Evolutionary conservation across 2,888 invertebrate genomes (phyloP).

Genomic region (Himalopsyche tibetana): DNA sequence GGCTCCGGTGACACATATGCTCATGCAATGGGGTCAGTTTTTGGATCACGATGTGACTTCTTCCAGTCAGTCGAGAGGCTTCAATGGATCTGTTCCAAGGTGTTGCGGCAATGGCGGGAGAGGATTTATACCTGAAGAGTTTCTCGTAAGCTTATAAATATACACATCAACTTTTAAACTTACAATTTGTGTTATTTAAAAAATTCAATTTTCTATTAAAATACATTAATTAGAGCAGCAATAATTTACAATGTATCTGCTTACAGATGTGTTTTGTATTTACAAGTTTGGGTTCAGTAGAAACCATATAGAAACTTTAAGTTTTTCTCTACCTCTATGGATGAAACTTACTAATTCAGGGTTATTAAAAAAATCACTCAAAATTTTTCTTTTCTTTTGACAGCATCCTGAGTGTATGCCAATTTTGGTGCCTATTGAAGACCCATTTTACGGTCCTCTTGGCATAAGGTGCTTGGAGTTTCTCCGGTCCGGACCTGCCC

Average conservation of each 20-base stretch:
- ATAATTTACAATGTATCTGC: not conserved
- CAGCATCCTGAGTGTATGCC: slow-evolving; percentile 92
- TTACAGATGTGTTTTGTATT: not conserved
- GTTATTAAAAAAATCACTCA: slow-evolving; percentile 65
- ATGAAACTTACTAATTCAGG: not conserved
- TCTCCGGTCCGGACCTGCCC: slow-evolving; percentile 87
- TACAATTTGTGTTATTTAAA: too few relatives aligned
- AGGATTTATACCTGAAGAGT: slow-evolving; percentile 79
- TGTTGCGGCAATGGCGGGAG: slow-evolving; percentile 83
- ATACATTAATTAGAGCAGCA: not conserved
- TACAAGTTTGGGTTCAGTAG: not conserved
- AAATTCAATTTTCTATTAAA: not conserved
- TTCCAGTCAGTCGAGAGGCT: slow-evolving; percentile 85
- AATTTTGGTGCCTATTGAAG: slow-evolving; percentile 84
- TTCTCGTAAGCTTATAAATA: slow-evolving; percentile 75
- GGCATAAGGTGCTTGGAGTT: slow-evolving; percentile 89
- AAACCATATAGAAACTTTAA: too few relatives aligned
- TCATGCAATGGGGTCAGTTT: slow-evolving; percentile 96
- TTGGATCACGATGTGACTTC: slow-evolving; percentile 92
- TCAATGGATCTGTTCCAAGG: slow-evolving; percentile 87
- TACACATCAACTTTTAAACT: not conserved
- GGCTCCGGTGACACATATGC: slow-evolving; percentile 84
- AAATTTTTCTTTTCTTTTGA: slow-evolving; percentile 5
- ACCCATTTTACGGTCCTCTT: slow-evolving; percentile 84
- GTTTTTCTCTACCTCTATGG: too few relatives aligned